phyloP scores from a whole-genome alignment of 2,797 vertebrate genomes.

The Bradypodion pumilum region DNA sequence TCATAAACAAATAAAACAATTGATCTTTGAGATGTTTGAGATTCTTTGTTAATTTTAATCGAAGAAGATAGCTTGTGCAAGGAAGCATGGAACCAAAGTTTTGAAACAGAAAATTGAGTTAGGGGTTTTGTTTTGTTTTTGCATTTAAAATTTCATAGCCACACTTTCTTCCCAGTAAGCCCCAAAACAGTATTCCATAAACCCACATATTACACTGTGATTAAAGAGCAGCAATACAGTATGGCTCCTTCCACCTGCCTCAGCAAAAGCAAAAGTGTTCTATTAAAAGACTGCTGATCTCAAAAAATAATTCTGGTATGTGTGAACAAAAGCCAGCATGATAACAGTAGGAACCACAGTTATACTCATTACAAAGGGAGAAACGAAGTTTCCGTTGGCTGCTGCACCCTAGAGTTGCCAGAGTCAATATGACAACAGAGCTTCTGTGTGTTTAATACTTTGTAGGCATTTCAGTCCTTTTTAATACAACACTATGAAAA shows the following conservation, averaged over 20 bases:
- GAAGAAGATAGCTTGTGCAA: not conserved
- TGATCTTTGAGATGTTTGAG: too few relatives aligned
- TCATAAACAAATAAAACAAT: too few relatives aligned
- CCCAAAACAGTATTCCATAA: conserved; percentile 6
- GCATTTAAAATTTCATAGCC: not conserved
- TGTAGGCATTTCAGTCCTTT: not conserved
- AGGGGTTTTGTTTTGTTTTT: conserved; percentile 5
- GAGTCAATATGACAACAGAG: not conserved
- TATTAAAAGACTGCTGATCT: conserved; percentile 48
- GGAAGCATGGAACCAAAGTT: not conserved
- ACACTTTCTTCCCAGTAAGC: conserved; percentile 8
- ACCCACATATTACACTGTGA: conserved; percentile 48
- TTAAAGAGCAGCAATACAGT: conserved; percentile 36
- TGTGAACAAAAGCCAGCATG: conserved; percentile 51
- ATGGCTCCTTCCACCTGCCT: conserved; percentile 35
- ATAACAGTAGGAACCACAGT: conserved; percentile 36
- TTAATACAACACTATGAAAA: not conserved
- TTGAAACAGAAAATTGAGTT: conserved; percentile 6
- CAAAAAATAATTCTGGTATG: conserved; percentile 26
- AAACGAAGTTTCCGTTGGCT: conserved; percentile 36
- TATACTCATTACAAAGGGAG: conserved; percentile 52
- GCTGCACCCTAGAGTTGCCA: conserved; percentile 1
- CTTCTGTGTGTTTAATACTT: not conserved
- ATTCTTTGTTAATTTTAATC: too few relatives aligned
- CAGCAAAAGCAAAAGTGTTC: conserved; percentile 41